Percentiles rank a stretch among this genome's conserved stretches.
These are phyloP conservation scores for Apodemia duryi DNA, from an alignment of 2,888 invertebrate species.

Conservation along the genomic window DNA sequence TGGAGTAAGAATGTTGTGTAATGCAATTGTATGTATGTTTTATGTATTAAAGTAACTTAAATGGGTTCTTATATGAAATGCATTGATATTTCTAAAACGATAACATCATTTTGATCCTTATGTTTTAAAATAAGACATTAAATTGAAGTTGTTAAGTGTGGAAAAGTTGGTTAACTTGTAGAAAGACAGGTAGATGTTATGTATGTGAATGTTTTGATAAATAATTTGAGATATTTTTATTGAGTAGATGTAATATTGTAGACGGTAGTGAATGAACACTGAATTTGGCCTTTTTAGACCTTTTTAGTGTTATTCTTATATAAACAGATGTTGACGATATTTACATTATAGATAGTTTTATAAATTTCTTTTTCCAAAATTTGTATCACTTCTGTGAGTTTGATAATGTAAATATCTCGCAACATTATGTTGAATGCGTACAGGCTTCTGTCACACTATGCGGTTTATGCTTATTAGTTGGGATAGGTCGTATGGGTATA, in stretches of 20 bases:
- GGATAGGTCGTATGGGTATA: slow-evolving; percentile 21
- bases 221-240: slow-evolving; percentile 36
- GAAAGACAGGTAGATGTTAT: slow-evolving; percentile 70
- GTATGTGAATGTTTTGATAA: slow-evolving; percentile 54
- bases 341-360: background rate
- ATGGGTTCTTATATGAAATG: slow-evolving; percentile 40
- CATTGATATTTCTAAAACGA: slow-evolving; percentile 33
- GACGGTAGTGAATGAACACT: background rate
- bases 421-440: slow-evolving; percentile 23
- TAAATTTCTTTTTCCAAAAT: background rate
- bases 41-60: slow-evolving; percentile 47
- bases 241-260: slow-evolving; percentile 22
- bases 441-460: slow-evolving; percentile 32
- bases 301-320: slow-evolving; percentile 2
- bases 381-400: background rate
- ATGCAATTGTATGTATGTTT: slow-evolving; percentile 52
- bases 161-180: slow-evolving; percentile 16
- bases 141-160: slow-evolving; percentile 36
- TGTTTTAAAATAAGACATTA: slow-evolving; percentile 1
- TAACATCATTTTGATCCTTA: background rate
- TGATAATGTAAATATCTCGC: background rate
- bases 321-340: slow-evolving; percentile 10
- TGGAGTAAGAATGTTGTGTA: slow-evolving; percentile 61
- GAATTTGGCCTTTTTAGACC: background rate
- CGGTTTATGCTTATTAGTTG: slow-evolving; percentile 23